Evolutionary conservation across 1,140 invertebrate genomes (phyloP), one percentile per base, ranked within the genome.

Genomic region (Trichomalopsis sarcophagae): DNA sequence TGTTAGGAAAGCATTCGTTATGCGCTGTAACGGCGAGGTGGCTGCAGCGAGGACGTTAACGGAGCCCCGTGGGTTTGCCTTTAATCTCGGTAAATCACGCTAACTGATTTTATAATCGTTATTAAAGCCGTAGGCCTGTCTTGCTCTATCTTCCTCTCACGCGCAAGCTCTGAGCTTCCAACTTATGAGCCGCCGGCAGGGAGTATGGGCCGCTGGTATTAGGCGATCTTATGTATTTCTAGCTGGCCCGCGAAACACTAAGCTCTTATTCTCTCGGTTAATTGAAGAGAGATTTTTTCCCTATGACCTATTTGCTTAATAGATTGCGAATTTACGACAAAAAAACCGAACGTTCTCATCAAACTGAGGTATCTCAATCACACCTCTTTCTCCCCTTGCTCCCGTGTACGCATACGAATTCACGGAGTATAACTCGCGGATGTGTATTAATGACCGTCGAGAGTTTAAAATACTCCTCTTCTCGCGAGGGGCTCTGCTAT

Each of bases 91-190:
- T 73, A 86, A 86, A 87, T 89, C 86, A 82, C 79, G 33, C 69
- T 86, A 85, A 87, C 87, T 87, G 87, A 88, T 88, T 89, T 88
- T 88, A 84, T 87, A 89, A 88, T 87, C 86, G 82, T 87, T 86
- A 87, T 88, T 87, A 88, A 88, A 87, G 62, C 78, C 81, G 66
- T 68, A 44, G 69, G 77, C 21, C 27, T 21, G 14, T 4, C 68
- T 40, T 13, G 14, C 27, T 40, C 55, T 30, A 30, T 69, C 78
- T 17, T 36, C 68, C 27, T 27, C 27, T 27, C 27, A 27, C 69
- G 2, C 10, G 33, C 76, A 55, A 21, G n/a, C 36, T 77, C 47
- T 55, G 33, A 77, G 44, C 40, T 77, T 77, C 17, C 36, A 77
- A 44, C 27, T 77, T 47, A 23, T n/a, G 74, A 44, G 36, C 27